Conservation (phyloP, 2,888 invertebrate species). For the Nipponacmea schrenckii region DNA sequence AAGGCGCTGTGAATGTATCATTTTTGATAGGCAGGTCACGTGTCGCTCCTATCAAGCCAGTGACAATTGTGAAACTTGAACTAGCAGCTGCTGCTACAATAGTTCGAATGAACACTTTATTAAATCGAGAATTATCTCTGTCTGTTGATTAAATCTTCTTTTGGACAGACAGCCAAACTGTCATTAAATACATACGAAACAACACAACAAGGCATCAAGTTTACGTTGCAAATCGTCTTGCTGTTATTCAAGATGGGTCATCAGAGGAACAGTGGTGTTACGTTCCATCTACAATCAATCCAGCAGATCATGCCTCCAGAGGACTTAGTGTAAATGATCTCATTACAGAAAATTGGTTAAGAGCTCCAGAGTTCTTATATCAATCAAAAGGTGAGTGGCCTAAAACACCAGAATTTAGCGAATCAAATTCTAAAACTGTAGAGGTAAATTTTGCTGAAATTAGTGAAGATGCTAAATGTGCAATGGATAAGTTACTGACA, state of each 20-base stretch:
- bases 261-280: slow-evolving; percentile 27
- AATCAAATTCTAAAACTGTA: no score
- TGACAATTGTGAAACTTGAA: slow-evolving; percentile 11
- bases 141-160: not conserved
- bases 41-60: slow-evolving; percentile 12
- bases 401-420: not conserved
- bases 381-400: slow-evolving; percentile 8
- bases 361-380: slow-evolving; percentile 30
- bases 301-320: slow-evolving; percentile 31
- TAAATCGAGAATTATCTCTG: not conserved
- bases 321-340: slow-evolving; percentile 25
- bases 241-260: slow-evolving; percentile 11
- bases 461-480: no score
- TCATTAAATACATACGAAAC: slow-evolving; percentile 16
- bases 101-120: slow-evolving; percentile 12
- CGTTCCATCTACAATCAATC: slow-evolving; percentile 25
- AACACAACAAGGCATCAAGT: slow-evolving; percentile 7
- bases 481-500: no score
- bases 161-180: slow-evolving; percentile 22
- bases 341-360: slow-evolving; percentile 19
- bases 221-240: slow-evolving; percentile 17
- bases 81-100: slow-evolving; percentile 12
- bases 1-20: slow-evolving; percentile 3
- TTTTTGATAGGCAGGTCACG: slow-evolving; percentile 15
- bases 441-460: no score